Percentiles rank a stretch among this genome's conserved stretches.
phyloP scores from a whole-genome alignment of 2,797 vertebrate species.

The Clarias laeviceps region DNA sequence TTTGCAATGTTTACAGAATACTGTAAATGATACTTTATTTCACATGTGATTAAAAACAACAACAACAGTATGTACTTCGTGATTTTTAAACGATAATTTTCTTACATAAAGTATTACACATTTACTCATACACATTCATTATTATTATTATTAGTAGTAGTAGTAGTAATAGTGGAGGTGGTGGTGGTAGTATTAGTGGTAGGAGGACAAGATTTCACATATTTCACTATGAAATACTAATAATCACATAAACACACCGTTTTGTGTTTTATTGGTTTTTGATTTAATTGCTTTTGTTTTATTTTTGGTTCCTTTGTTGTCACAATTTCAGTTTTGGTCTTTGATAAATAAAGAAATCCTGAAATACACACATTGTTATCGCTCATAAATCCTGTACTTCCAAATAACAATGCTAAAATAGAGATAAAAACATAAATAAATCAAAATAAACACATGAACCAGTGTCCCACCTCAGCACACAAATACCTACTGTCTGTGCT shows the following conservation, averaged over 20 bases:
- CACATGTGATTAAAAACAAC: neutral
- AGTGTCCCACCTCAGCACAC: neutral
- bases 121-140: neutral
- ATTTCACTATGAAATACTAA: neutral
- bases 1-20: neutral
- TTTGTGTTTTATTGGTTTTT: neutral
- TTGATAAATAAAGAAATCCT: no score
- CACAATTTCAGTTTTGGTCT: neutral
- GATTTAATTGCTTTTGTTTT: neutral
- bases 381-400: neutral
- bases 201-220: neutral
- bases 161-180: neutral
- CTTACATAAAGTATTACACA: neutral
- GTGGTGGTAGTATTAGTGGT: neutral
- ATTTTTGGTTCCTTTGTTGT: neutral
- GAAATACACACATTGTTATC: neutral
- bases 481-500: no score
- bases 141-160: neutral
- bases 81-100: no score
- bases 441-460: neutral
- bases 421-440: neutral
- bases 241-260: neutral
- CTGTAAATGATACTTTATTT: no score
- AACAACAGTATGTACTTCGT: no score
- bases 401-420: neutral